Percentiles rank a stretch among this genome's conserved stretches.
Evolutionary conservation across 2,113 vertebrate genomes (phyloP).

Genomic region (Urocynchramus pylzowi): DNA sequence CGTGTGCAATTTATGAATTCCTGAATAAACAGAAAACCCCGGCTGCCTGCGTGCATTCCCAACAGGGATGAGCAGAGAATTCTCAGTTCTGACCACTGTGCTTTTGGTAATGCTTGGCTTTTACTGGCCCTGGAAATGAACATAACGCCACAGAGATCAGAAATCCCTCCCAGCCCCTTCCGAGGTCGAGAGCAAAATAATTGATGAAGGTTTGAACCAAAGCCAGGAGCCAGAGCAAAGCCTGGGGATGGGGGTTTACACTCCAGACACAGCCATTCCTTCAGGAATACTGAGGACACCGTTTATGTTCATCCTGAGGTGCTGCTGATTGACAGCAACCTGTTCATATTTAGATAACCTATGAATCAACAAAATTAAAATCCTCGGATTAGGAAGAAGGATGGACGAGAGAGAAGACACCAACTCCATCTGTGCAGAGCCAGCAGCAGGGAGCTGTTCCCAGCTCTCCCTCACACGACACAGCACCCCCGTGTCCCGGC

Average conservation of each 20-base stretch:
- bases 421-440: background rate
- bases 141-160: background rate
- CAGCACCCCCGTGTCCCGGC: background rate
- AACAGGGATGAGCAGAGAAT: background rate
- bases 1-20: background rate
- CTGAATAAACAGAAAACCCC: background rate
- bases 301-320: background rate
- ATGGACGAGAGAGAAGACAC: background rate
- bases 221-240: background rate
- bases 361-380: background rate
- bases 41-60: background rate
- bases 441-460: background rate
- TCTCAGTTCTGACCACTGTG: background rate
- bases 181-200: background rate
- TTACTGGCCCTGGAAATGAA: background rate
- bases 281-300: background rate
- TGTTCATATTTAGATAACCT: background rate
- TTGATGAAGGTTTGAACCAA: background rate
- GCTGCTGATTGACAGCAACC: background rate
- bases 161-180: background rate
- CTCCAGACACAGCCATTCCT: background rate
- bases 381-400: background rate
- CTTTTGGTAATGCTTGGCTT: background rate
- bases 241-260: background rate
- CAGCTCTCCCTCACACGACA: accelerated